Evolutionary conservation across 37 sponge, comb jelly and placozoan species (phyloP).

Genomic region (Aplysina aerophoba): DNA sequence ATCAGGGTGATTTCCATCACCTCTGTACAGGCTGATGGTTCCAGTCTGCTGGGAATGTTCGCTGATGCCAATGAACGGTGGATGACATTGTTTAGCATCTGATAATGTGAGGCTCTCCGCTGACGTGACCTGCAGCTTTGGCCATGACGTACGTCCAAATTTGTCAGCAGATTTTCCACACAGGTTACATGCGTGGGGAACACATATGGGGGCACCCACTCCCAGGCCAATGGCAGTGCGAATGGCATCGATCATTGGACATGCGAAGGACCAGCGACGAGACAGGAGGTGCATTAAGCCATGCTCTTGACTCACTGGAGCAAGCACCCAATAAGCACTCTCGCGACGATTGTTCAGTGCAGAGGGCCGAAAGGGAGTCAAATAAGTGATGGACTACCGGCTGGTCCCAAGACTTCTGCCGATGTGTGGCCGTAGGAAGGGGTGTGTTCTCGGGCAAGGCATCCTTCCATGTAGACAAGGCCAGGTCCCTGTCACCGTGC

Average conservation of each 20-base stretch:
- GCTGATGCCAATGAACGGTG: slow-evolving; percentile 13
- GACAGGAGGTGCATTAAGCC: slow-evolving; percentile 7
- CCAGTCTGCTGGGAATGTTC: background rate
- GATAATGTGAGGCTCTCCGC: background rate
- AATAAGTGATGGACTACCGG: background rate
- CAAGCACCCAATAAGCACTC: background rate
- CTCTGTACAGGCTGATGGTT: slow-evolving; percentile 8
- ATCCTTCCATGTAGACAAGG: slow-evolving; percentile 9
- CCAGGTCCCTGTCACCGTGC: background rate
- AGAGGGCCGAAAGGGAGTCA: background rate
- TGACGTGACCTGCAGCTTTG: background rate
- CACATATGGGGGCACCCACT: background rate
- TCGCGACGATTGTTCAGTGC: background rate
- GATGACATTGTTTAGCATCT: slow-evolving; percentile 15
- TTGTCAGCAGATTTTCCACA: background rate
- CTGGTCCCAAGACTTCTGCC: slow-evolving; percentile 49
- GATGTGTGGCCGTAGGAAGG: background rate
- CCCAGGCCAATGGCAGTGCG: slow-evolving; percentile 16
- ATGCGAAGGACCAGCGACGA: slow-evolving; percentile 27
- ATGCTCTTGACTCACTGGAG: slow-evolving; percentile 8
- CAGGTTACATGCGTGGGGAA: background rate
- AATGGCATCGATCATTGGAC: slow-evolving; percentile 13
- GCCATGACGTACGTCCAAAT: slow-evolving; percentile 9
- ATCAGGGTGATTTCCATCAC: slow-evolving; percentile 27
- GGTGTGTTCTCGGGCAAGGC: slow-evolving; percentile 6